Evolutionary conservation across 2,888 invertebrate genomes (phyloP).

Genomic region (Mongoloraphidia duomilia): DNA sequence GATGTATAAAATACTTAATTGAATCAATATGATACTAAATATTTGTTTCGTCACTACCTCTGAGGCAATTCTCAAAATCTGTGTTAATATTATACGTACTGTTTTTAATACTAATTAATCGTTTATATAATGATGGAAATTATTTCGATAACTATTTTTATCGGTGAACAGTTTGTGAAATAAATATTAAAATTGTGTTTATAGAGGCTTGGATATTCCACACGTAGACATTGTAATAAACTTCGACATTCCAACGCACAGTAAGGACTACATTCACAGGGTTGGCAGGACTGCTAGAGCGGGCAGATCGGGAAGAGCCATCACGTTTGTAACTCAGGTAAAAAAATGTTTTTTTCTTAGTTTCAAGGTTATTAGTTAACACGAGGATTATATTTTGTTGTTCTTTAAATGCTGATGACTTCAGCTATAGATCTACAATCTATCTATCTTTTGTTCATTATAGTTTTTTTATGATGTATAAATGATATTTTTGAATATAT

Average conservation of each 20-base stretch:
- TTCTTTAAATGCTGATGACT: no score
- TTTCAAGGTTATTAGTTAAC: no score
- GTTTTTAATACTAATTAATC: neutral
- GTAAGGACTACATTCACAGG: constrained; percentile 97
- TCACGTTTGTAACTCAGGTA: constrained; percentile 90
- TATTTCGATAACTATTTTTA: neutral
- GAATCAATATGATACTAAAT: constrained; percentile 10
- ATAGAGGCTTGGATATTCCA: constrained; percentile 92
- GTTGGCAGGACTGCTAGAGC: constrained; percentile 95
- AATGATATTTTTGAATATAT: no score
- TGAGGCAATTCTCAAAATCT: constrained; percentile 10
- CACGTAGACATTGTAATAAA: constrained; percentile 97
- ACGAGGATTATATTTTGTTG: no score
- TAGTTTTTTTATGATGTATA: no score
- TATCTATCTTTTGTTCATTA: no score
- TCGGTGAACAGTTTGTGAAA: neutral
- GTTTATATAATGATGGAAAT: no score
- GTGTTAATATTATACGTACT: neutral
- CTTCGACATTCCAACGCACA: constrained; percentile 95
- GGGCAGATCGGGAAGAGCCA: constrained; percentile 82
- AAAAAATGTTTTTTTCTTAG: no score
- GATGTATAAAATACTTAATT: constrained; percentile 14
- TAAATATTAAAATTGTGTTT: constrained; percentile 15
- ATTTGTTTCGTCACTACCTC: constrained; percentile 24
- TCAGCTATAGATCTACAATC: no score